phyloP scores from a whole-genome alignment of 2,113 vertebrate genomes.

The Gambusia affinis region DNA sequence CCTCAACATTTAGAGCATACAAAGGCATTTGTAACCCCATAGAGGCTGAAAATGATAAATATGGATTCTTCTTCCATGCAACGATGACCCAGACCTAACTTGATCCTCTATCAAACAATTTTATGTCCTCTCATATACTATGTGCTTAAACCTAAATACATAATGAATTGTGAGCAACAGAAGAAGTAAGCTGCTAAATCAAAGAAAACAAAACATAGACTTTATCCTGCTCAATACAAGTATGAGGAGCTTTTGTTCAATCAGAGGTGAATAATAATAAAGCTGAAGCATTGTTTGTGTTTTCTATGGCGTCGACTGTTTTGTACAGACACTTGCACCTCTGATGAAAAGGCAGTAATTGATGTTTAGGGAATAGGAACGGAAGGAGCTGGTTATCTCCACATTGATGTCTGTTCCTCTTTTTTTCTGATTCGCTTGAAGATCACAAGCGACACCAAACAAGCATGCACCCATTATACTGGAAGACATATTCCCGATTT shows the following conservation, averaged over 20 bases:
- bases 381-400: neutral
- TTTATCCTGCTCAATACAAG: neutral
- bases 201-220: neutral
- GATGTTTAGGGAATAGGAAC: neutral
- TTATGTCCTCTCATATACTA: no score
- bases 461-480: neutral
- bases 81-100: no score
- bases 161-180: neutral
- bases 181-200: neutral
- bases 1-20: no score
- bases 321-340: neutral
- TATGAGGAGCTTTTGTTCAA: neutral
- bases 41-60: no score
- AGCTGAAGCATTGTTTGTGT: neutral
- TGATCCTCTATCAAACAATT: no score
- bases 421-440: neutral
- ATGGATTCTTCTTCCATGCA: no score
- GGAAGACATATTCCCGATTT: neutral
- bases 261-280: neutral
- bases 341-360: neutral
- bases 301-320: neutral
- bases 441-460: neutral
- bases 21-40: no score
- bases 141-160: no score
- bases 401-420: neutral